Evolutionary conservation across 64 coral and sea anemone species (phyloP).

Genomic region (Pocillopora verrucosa): DNA sequence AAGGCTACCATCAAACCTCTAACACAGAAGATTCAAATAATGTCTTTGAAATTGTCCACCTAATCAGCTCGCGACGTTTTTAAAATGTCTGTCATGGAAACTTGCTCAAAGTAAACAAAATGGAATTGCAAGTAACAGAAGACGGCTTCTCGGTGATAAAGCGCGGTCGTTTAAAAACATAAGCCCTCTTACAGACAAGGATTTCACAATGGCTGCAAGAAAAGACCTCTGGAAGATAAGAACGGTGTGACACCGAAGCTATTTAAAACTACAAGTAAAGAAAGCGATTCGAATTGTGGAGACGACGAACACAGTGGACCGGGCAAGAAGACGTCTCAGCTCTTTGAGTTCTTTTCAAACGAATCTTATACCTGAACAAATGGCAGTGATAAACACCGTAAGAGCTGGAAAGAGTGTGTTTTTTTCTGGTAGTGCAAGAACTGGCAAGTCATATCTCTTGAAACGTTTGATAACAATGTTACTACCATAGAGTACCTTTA

Average conservation of each 20-base stretch:
- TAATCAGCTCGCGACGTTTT: no score
- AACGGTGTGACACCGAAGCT: constrained; percentile 61
- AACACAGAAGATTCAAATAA: constrained; percentile 78
- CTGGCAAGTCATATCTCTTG: constrained; percentile 78
- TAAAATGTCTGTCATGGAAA: no score
- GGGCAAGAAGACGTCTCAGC: constrained; percentile 63
- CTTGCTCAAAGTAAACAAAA: constrained; percentile 75
- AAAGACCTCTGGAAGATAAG: constrained; percentile 65
- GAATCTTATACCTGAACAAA: constrained; percentile 71
- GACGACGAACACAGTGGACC: neutral
- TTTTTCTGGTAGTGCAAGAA: constrained; percentile 89
- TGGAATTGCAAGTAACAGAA: constrained; percentile 79
- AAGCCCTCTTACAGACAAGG: no score
- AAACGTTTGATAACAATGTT: constrained; percentile 76
- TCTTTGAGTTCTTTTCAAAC: constrained; percentile 42
- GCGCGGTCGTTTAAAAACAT: no score
- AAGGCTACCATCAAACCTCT: constrained; percentile 92
- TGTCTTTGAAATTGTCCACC: constrained; percentile 91
- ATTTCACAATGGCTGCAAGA: constrained; percentile 68
- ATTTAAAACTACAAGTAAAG: constrained; percentile 42
- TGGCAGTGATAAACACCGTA: constrained; percentile 56
- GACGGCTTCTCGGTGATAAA: constrained; percentile 72
- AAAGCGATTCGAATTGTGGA: neutral
- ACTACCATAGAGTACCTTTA: constrained; percentile 64
- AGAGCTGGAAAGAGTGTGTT: constrained; percentile 65